Evolutionary conservation across 1,140 invertebrate genomes (phyloP).

Genomic region (Camponotus pennsylvanicus): DNA sequence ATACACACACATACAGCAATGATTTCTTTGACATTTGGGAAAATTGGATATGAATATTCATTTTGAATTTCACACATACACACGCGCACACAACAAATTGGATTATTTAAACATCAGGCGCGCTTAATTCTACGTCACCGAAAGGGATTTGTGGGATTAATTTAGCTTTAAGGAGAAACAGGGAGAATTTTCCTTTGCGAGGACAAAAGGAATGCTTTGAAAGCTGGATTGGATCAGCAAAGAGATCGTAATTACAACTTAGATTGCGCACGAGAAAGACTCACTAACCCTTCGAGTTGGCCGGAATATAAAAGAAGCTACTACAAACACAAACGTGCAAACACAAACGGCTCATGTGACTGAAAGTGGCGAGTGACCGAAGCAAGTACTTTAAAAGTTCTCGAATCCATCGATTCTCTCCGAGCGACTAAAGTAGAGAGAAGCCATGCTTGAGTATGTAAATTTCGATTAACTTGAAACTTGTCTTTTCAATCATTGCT

Average conservation of each 20-base stretch:
- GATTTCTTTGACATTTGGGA: conserved; percentile 48
- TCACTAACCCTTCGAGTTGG: conserved; percentile 1
- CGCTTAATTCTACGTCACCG: conserved; percentile 15
- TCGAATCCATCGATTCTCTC: conserved; percentile 28
- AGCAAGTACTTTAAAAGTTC: background rate
- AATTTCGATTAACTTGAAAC: background rate
- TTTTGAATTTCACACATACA: conserved; percentile 29
- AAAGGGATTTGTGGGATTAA: conserved; percentile 43
- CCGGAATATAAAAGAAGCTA: conserved; percentile 9
- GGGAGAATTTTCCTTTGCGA: conserved; percentile 6
- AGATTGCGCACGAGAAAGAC: conserved; percentile 66
- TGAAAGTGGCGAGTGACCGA: conserved; percentile 10
- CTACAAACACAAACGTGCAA: conserved; percentile 46
- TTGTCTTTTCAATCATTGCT: background rate
- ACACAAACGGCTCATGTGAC: conserved; percentile 6
- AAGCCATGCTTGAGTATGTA: conserved; percentile 2
- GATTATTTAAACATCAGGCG: conserved; percentile 54
- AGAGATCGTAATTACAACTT: conserved; percentile 79
- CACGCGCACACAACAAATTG: background rate
- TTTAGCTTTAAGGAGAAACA: conserved; percentile 30
- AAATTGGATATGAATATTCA: conserved; percentile 60
- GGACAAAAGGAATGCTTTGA: conserved; percentile 70
- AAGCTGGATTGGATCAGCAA: conserved; percentile 73
- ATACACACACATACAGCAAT: too few species aligned
- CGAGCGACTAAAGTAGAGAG: conserved; percentile 25